Percentiles rank a stretch among this genome's conserved stretches.
Conservation (phyloP, 1,140 invertebrate species). For the Sycophila sp. region DNA sequence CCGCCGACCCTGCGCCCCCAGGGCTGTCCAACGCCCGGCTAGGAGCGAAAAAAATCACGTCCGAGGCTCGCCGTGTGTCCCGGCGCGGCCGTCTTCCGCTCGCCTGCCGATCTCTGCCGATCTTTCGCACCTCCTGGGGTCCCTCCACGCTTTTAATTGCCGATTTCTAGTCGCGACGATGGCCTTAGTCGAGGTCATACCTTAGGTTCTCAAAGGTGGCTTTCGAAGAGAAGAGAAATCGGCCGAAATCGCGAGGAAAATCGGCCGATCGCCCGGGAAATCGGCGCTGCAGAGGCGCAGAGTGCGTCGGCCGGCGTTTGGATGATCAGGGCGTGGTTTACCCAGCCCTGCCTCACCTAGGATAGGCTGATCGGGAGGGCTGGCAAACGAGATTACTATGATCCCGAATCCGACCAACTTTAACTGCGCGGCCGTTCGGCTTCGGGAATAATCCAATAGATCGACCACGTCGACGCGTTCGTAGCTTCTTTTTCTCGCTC, state of each 20-base stretch:
- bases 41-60: conserved; percentile 28
- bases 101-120: neutral
- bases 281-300: neutral
- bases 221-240: neutral
- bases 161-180: neutral
- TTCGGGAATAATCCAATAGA: conserved; percentile 64
- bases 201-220: no score
- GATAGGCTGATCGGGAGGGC: conserved; percentile 62
- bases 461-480: conserved; percentile 39
- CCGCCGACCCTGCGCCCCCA: no score
- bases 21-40: conserved; percentile 55
- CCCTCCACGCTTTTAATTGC: neutral
- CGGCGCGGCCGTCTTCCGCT: neutral
- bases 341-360: conserved; percentile 51
- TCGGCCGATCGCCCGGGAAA: neutral
- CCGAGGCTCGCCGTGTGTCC: conserved; percentile 36
- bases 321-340: conserved; percentile 60
- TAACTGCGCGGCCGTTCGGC: conserved; percentile 42
- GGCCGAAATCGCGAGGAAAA: neutral
- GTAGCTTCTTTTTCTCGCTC: neutral
- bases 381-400: conserved; percentile 65
- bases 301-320: neutral
- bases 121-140: neutral
- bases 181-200: no score
- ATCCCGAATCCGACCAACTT: conserved; percentile 67